Evolutionary conservation across 2,888 invertebrate species (phyloP).

Genomic region (Arrhopalites spinosus): DNA sequence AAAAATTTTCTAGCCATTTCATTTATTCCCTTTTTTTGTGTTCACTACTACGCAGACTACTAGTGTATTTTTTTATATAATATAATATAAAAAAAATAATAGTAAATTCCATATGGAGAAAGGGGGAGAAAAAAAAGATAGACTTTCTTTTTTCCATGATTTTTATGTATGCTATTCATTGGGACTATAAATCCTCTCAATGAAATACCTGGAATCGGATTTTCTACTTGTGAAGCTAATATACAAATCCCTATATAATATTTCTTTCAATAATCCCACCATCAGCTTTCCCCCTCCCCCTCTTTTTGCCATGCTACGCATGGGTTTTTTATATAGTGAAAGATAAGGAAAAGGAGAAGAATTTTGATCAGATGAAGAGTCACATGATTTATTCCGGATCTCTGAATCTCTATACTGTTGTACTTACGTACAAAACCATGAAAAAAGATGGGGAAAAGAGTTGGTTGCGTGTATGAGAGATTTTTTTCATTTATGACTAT

Average conservation of each 20-base stretch:
- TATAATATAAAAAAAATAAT: too few relatives aligned
- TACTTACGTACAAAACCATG: background rate
- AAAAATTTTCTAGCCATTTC: too few relatives aligned
- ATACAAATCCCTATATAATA: background rate
- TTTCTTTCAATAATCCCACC: background rate
- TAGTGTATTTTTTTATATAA: too few relatives aligned
- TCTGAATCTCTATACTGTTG: constrained; percentile 3
- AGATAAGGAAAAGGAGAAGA: background rate
- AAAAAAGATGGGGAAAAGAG: background rate
- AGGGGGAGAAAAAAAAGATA: background rate
- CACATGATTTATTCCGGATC: constrained; percentile 34
- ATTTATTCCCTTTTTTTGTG: too few relatives aligned
- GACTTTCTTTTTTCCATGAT: too few relatives aligned
- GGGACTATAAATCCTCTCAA: too few relatives aligned
- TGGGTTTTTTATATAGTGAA: background rate
- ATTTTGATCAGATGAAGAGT: constrained; percentile 36
- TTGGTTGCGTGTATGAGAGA: constrained; percentile 10
- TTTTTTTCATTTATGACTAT: constrained; percentile 15
- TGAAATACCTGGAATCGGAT: too few relatives aligned
- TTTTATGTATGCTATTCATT: too few relatives aligned
- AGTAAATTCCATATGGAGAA: background rate
- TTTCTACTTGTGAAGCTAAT: background rate
- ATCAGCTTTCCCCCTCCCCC: background rate
- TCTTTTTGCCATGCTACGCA: background rate
- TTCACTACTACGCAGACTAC: too few relatives aligned